Base-by-base conservation (phyloP, 2,888 invertebrate species). In the Serripes groenlandicus region DNA sequence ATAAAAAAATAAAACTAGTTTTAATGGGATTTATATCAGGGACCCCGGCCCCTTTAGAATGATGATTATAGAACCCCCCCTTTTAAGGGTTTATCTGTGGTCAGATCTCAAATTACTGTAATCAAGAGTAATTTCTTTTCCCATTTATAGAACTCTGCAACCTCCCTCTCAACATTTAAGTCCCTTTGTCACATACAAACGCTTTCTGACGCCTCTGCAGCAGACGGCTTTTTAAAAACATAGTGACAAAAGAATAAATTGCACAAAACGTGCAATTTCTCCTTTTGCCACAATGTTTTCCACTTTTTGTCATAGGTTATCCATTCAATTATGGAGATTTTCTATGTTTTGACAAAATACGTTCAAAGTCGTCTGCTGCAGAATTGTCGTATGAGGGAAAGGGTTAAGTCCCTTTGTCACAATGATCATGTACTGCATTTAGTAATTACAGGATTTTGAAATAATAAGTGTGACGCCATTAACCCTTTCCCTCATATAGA, bases 51-150 rank as follows among this genome's bases (percentile, higher is more conserved):
- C 60, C 60, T 60, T 56, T 34, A 64, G n/a, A 64, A 35, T 64
- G 23, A 15, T 64, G 64, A 28, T 34, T 34, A 60, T 60, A 62
- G 56, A 37, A 37, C 66, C 62, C 62, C n/a, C n/a, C n/a, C n/a
- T n/a, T n/a, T n/a, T n/a, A n/a, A n/a, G n/a, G n/a, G n/a, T n/a
- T 23, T 64, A 66, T 37, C 66, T 11, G 37, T 23, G 66, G 37
- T 66, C 66, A 66, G 23, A 23, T 37, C 18, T 37, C 2, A n/a
- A 66, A 66, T 66, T 9, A 66, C 66, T 66, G 26, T 66, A 66
- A 66, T 66, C 37, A 66, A 4, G 23, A 34, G 42, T 37, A 66
- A 66, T 66, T 35, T 66, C 66, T 37, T 34, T 66, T 66, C 37
- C 35, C 7, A 66, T 66, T 64, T 23, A n/a, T 32, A 15, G 62